Conservation (phyloP, 2,113 vertebrate species). For the Chrysemys picta region DNA sequence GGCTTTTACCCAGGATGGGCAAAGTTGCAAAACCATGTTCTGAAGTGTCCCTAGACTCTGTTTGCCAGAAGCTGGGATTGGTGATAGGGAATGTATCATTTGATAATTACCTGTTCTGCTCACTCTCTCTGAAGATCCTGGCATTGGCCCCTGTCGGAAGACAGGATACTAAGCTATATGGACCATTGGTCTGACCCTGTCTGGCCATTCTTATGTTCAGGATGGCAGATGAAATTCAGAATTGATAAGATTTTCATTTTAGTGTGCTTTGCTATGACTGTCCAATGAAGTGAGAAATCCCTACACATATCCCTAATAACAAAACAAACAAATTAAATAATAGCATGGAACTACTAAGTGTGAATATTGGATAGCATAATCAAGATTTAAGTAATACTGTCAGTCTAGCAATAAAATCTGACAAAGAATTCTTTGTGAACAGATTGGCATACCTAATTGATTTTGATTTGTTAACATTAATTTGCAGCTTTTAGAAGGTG, state of each 20-base stretch:
- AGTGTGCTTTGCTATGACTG: accelerated
- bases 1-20: too few relatives aligned
- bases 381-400: slow-evolving; percentile 37
- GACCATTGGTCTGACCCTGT: too few relatives aligned
- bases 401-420: slow-evolving; percentile 57
- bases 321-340: background rate
- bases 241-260: background rate
- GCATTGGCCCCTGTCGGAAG: too few relatives aligned
- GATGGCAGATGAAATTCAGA: background rate
- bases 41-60: too few relatives aligned
- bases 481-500: slow-evolving; percentile 56
- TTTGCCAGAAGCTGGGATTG: too few relatives aligned
- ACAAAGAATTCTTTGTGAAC: slow-evolving; percentile 58
- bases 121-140: too few relatives aligned
- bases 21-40: too few relatives aligned
- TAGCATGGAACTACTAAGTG: background rate
- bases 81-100: too few relatives aligned
- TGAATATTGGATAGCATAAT: slow-evolving; percentile 35
- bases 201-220: too few relatives aligned
- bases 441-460: slow-evolving; percentile 59
- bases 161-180: too few relatives aligned
- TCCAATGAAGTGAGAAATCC: background rate
- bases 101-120: too few relatives aligned
- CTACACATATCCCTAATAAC: background rate
- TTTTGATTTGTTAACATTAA: slow-evolving; percentile 65